phyloP scores from a whole-genome alignment of 2,888 invertebrate species.

The Escarpia spicata region DNA sequence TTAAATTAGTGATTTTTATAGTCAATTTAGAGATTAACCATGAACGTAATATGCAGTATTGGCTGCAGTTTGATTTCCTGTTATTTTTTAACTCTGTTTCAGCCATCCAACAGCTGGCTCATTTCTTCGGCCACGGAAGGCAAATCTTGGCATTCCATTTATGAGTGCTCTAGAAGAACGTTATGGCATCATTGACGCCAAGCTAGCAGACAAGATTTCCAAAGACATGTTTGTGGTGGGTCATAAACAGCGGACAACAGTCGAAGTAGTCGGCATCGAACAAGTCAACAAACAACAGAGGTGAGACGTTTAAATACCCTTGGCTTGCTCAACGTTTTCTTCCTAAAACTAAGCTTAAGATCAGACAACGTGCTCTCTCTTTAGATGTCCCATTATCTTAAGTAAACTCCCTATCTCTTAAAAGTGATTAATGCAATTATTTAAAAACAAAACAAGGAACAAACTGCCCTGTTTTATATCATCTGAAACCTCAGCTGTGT shows the following conservation, averaged over 20 bases:
- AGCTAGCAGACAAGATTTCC: slow-evolving; percentile 48
- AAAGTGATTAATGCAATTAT: no score
- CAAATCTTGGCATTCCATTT: slow-evolving; percentile 77
- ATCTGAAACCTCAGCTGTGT: no score
- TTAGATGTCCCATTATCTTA: no score
- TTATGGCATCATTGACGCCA: slow-evolving; percentile 68
- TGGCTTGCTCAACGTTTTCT: no score
- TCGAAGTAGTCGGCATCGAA: slow-evolving; percentile 91
- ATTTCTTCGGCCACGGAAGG: slow-evolving; percentile 85
- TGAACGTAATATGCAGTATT: neutral
- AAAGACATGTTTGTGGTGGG: slow-evolving; percentile 55
- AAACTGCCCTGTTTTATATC: no score
- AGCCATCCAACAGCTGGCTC: slow-evolving; percentile 86
- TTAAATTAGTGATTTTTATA: neutral
- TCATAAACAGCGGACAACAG: slow-evolving; percentile 67
- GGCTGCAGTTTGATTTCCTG: slow-evolving; percentile 23
- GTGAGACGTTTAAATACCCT: slow-evolving; percentile 48
- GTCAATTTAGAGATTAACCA: neutral
- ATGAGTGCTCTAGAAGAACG: slow-evolving; percentile 79
- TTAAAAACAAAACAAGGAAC: no score
- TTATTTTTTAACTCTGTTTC: slow-evolving; percentile 33
- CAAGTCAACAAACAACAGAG: slow-evolving; percentile 78
- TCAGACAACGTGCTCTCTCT: neutral
- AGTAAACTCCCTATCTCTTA: no score
- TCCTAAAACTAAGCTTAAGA: neutral